Base-by-base conservation (phyloP, 1,140 invertebrate genomes). In the Nymphalis io region DNA sequence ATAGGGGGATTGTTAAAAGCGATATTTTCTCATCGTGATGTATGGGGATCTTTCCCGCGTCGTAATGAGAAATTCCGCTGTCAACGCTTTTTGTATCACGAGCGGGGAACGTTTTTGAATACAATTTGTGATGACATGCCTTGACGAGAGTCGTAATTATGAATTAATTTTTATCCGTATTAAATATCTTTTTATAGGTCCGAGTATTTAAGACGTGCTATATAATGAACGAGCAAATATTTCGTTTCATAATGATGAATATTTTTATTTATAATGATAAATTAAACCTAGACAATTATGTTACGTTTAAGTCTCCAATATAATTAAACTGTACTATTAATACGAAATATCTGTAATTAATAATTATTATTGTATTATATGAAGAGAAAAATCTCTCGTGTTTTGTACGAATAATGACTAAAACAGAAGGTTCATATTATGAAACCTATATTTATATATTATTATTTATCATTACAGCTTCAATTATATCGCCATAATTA, bases 51-150 rank as follows among this genome's bases (percentile, higher is more conserved):
- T 88, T 88, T 76, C 80, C 72, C 74, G 69, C 73, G 74, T 79
- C 70, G 79, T 90, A 90, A 90, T 90, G 88, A 88, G 87, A 90
- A 90, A 88, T 90, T 88, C 88, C 85, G 76, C 77, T 87, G 88
- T 87, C 88, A 87, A 80, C 65, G 81, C 76, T 85, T 87, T 87
- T 87, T 88, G 84, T 87, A 82, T 80, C 79, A 80, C 60, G 73
- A 69, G 63, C 73, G 67, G 68, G 75, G 67, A 75, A 72, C 75
- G 70, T 74, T 82, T 87, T 82, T 81, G 74, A 81, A 84, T 79
- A 84, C 75, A 81, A 83, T 82, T 83, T 84, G 74, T 73, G 75
- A 65, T 71, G 74, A 79, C 73, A 74, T 68, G 33, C 53, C 27
- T 64, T 63, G 62, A 62, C 60, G 53, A 46, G 18, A 42, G 44